Base-by-base conservation (phyloP, 2,797 vertebrate genomes). In the Anguilla anguilla region DNA sequence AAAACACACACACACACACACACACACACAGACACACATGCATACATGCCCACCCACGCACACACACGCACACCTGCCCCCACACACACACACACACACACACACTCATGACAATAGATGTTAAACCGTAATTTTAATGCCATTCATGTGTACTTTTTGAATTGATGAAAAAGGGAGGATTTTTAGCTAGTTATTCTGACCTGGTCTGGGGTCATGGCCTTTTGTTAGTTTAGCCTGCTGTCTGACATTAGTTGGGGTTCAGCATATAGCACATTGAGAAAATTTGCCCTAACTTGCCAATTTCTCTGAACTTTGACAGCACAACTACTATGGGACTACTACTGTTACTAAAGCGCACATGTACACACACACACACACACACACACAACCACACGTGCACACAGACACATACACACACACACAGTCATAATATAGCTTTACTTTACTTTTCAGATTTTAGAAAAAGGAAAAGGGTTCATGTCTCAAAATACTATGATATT, bases 221-320 rank as follows among this genome's bases (percentile, higher is more conserved):
- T 83, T 13, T 85, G 31, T 83, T 81, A 90, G 92, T 92, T 93
- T 92, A 88, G 61, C 64, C 72, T 83, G 43, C 69, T 87, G 92
- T 89, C 91, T 93, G 91, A 93, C 91, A 94, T 95, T 94, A 92
- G 92, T 92, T 84, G 90, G 86, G 84, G 88, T 94, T 94, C 91
- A 89, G 91, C 92, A 94, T 39, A 43, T 95, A 89, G 91, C 87
- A 83, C 88, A 88, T 92, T 92, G 90, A 92, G 91, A 91, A 90
- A 90, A 91, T 91, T 90, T 89, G 89, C 90, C 89, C 86, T 89
- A 94, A 93, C 86, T 64, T 87, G 88, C 89, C 90, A 88, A 93
- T 93, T 90, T 89, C 88, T 91, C 93, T 94, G 93, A 95, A 91
- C 87, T 88, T 91, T 94, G 93, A 90, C 91, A 93, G 91, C 89